phyloP scores from a whole-genome alignment of 1,140 invertebrate species.

The Dreissena polymorpha region DNA sequence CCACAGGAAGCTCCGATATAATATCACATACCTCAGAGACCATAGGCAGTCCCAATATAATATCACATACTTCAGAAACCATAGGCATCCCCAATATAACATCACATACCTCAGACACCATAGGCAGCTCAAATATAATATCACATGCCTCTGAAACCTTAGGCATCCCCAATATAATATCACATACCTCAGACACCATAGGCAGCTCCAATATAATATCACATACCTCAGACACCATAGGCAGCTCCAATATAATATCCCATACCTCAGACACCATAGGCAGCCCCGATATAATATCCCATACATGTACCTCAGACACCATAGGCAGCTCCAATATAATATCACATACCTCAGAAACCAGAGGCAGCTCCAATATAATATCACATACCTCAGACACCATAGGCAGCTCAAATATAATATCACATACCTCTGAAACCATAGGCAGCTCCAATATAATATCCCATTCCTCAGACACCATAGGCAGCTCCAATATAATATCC shows the following conservation, averaged over 20 bases:
- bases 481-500: constrained; percentile 57
- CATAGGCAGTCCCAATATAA: constrained; percentile 66
- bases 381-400: constrained; percentile 66
- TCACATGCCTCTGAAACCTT: constrained; percentile 66
- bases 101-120: constrained; percentile 65
- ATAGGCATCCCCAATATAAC: constrained; percentile 65
- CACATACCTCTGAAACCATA: constrained; percentile 66
- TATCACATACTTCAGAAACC: constrained; percentile 63
- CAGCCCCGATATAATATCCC: constrained; percentile 60
- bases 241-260: constrained; percentile 57
- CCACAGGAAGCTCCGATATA: constrained; percentile 67
- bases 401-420: constrained; percentile 63
- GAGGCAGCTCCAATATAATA: constrained; percentile 63
- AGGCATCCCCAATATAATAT: constrained; percentile 61
- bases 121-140: constrained; percentile 65
- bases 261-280: constrained; percentile 68
- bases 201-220: constrained; percentile 61
- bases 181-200: constrained; percentile 66
- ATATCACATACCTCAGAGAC: constrained; percentile 62
- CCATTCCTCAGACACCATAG: constrained; percentile 67
- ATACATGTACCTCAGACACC: constrained; percentile 66
- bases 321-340: constrained; percentile 65
- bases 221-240: constrained; percentile 68
- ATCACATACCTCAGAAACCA: constrained; percentile 65
- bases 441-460: constrained; percentile 61